Conservation (phyloP, 1,140 invertebrate genomes). For the Sycobia sp. region DNA sequence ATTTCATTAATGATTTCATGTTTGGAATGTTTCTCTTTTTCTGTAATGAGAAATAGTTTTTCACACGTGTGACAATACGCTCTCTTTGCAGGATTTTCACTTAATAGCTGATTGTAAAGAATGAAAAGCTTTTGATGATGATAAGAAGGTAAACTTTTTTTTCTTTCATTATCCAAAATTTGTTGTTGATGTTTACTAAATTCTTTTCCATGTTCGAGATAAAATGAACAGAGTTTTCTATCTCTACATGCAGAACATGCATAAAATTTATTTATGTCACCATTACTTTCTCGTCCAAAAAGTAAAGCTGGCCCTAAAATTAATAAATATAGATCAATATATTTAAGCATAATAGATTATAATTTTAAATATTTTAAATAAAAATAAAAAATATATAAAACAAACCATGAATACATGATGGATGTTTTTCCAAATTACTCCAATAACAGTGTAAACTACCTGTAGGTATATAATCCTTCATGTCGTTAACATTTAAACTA, state of each 20-base stretch:
- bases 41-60: conserved; percentile 61
- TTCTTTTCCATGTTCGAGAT: conserved; percentile 65
- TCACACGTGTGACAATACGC: conserved; percentile 71
- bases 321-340: conserved; percentile 13
- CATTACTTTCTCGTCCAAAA: conserved; percentile 63
- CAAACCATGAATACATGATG: conserved; percentile 60
- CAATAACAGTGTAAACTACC: conserved; percentile 47
- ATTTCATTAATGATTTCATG: conserved; percentile 60
- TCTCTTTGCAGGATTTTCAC: conserved; percentile 43
- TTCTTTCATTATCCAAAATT: conserved; percentile 60
- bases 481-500: no score
- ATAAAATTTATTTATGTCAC: conserved; percentile 68
- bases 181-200: conserved; percentile 58
- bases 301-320: conserved; percentile 70
- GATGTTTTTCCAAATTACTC: conserved; percentile 48
- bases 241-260: conserved; percentile 81
- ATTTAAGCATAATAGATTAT: conserved; percentile 6
- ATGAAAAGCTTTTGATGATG: conserved; percentile 64
- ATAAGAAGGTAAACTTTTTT: conserved; percentile 58
- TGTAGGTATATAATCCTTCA: conserved; percentile 21
- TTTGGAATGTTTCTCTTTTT: conserved; percentile 57
- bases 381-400: conserved; percentile 17
- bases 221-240: conserved; percentile 74
- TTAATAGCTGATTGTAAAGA: conserved; percentile 55
- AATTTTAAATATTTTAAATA: conserved; percentile 2